phyloP scores from a whole-genome alignment of 2,888 invertebrate species.

The Tiphia femorata region DNA sequence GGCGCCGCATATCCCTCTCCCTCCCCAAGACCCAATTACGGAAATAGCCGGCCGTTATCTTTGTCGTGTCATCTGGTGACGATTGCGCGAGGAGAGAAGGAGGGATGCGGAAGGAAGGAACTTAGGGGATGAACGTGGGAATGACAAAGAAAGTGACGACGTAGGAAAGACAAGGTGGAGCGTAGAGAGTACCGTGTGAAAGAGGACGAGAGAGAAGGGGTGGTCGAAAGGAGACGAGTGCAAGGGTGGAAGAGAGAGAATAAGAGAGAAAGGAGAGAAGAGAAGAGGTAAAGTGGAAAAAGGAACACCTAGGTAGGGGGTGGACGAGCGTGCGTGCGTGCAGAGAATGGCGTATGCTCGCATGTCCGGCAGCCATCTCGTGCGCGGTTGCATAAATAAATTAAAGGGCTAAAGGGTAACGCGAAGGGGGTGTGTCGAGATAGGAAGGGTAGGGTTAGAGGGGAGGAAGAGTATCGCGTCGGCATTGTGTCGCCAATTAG shows the following conservation, averaged over 20 bases:
- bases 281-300: neutral
- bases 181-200: too few relatives aligned
- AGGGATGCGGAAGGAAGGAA: neutral
- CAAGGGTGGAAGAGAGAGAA: neutral
- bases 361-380: slow-evolving; percentile 10
- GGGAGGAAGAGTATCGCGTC: slow-evolving; percentile 4
- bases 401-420: slow-evolving; percentile 14
- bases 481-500: slow-evolving; percentile 31
- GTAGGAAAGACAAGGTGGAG: too few relatives aligned
- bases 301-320: neutral
- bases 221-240: neutral
- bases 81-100: slow-evolving; percentile 24
- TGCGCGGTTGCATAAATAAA: slow-evolving; percentile 34
- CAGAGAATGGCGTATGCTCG: slow-evolving; percentile 30
- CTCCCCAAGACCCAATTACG: slow-evolving; percentile 33
- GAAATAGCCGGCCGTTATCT: slow-evolving; percentile 35
- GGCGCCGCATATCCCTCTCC: slow-evolving; percentile 8
- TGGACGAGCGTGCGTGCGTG: slow-evolving; percentile 17
- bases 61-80: slow-evolving; percentile 20
- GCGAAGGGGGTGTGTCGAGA: neutral
- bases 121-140: neutral
- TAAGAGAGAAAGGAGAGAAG: neutral
- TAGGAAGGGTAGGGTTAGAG: neutral
- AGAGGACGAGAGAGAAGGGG: neutral
- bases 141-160: too few relatives aligned